phyloP scores from a whole-genome alignment of 2,888 invertebrate species.

The Linnaemya vulpina region DNA sequence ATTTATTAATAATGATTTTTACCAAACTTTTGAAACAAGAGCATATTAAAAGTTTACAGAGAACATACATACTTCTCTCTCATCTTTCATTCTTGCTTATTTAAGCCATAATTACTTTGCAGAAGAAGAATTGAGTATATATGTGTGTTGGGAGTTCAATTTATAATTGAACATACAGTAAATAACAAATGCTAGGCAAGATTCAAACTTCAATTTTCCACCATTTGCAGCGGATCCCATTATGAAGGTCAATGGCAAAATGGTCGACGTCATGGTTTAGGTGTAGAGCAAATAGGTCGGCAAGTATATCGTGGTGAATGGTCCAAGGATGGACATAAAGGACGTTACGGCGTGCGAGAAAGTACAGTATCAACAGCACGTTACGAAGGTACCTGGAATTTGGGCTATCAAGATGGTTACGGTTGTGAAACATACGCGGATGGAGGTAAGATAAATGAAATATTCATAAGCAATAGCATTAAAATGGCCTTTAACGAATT shows the following conservation, averaged over 20 bases:
- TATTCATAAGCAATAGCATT: background rate
- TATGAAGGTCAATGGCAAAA: slow-evolving; percentile 99
- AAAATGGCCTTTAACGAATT: background rate
- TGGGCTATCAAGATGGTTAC: slow-evolving; percentile 99
- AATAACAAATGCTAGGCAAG: too few species aligned
- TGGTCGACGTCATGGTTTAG: slow-evolving; percentile 98
- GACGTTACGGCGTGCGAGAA: slow-evolving; percentile 98
- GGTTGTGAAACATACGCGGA: slow-evolving; percentile 99
- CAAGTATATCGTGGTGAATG: slow-evolving; percentile 99
- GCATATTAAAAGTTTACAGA: too few species aligned
- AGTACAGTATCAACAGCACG: slow-evolving; percentile 97
- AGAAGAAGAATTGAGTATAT: too few species aligned
- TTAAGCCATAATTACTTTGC: too few species aligned
- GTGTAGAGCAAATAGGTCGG: slow-evolving; percentile 97
- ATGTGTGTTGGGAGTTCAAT: too few species aligned
- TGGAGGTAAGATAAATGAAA: slow-evolving; percentile 90
- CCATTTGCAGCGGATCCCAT: slow-evolving; percentile 91
- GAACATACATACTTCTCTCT: too few species aligned
- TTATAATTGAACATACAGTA: too few species aligned
- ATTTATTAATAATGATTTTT: too few species aligned
- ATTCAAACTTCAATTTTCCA: background rate
- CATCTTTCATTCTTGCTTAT: too few species aligned
- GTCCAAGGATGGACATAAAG: slow-evolving; percentile 98
- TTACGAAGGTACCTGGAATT: slow-evolving; percentile 99
- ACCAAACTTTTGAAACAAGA: too few species aligned